Conservation (phyloP, 1,140 invertebrate genomes). For the Bombus superbus region DNA sequence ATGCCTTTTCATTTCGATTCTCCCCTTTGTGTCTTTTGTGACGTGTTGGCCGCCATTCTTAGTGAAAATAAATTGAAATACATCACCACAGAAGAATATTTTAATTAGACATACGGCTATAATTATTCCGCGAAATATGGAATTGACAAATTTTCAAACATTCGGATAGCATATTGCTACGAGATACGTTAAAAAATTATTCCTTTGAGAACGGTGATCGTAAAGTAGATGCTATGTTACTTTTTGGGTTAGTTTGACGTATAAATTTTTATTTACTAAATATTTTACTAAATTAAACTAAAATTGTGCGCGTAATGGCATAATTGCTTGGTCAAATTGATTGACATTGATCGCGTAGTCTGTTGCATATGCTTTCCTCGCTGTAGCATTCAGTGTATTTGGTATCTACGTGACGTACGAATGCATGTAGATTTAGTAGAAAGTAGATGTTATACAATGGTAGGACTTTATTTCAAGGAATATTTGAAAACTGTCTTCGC, state of each 20-base stretch:
- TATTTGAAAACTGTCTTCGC: background rate
- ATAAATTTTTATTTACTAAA: background rate
- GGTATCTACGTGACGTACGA: too few relatives aligned
- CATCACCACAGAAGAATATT: background rate
- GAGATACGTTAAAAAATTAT: background rate
- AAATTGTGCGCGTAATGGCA: background rate
- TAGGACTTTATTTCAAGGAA: background rate
- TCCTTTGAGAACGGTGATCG: too few relatives aligned
- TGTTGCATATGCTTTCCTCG: background rate
- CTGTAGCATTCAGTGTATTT: background rate
- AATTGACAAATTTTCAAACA: background rate
- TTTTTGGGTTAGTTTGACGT: background rate
- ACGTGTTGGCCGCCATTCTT: background rate
- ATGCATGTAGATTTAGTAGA: too few relatives aligned
- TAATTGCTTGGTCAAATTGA: background rate
- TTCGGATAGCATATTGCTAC: too few relatives aligned
- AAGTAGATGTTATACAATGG: too few relatives aligned
- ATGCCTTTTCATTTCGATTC: constrained; percentile 33
- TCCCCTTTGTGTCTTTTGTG: background rate
- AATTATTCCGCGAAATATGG: background rate
- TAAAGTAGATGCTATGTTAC: too few relatives aligned
- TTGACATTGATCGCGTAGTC: constrained; percentile 32
- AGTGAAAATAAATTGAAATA: background rate
- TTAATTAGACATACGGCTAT: background rate
- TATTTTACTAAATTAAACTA: background rate